Percentiles rank a stretch among this genome's conserved stretches.
These are phyloP conservation scores for Platysteira castanea DNA, from an alignment of 2,113 vertebrate genomes.

Conservation along the genomic window DNA sequence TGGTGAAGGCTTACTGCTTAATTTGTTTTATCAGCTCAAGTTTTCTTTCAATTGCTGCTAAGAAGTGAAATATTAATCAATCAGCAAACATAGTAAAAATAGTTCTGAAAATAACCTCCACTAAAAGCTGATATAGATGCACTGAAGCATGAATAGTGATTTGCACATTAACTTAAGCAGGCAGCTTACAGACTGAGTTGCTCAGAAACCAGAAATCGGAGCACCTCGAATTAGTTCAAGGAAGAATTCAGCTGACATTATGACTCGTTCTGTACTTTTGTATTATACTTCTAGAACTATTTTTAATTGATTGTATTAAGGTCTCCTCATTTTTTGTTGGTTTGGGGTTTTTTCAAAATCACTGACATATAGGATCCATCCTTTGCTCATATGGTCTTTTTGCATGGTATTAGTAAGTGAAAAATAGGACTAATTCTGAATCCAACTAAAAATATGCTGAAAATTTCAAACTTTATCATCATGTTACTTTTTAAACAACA, in stretches of 20 bases:
- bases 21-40: slow-evolving; percentile 24
- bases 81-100: slow-evolving; percentile 56
- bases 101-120: background rate
- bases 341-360: background rate
- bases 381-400: background rate
- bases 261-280: background rate
- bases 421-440: background rate
- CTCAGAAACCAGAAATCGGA: slow-evolving; percentile 24
- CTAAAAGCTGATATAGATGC: slow-evolving; percentile 34
- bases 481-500: background rate
- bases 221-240: background rate
- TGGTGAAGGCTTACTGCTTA: background rate
- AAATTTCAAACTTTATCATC: background rate
- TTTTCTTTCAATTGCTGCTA: slow-evolving; percentile 33
- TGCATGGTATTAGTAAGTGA: background rate
- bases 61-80: slow-evolving; percentile 67
- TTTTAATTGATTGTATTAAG: background rate
- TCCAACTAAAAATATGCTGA: background rate
- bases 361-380: background rate
- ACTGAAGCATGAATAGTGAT: slow-evolving; percentile 22
- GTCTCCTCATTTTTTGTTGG: background rate
- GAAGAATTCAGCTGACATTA: background rate
- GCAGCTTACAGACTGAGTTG: background rate
- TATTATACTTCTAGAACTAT: background rate
- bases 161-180: slow-evolving; percentile 32